Evolutionary conservation across 2,113 vertebrate genomes (phyloP), one percentile per base, ranked within the genome.

Genomic region (Oceanites oceanicus): DNA sequence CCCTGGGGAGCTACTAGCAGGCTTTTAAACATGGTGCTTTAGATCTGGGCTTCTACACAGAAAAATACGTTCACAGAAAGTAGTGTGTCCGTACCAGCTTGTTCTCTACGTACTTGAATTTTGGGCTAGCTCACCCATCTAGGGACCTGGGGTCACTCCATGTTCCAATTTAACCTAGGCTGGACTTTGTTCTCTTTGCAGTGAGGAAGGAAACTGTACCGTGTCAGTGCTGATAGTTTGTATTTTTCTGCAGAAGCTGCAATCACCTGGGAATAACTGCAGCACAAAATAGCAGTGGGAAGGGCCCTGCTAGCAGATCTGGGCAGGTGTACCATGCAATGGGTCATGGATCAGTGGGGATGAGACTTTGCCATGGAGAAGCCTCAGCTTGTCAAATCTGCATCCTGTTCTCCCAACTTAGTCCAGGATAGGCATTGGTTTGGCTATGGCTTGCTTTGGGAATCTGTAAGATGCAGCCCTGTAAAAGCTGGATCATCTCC

Each of bases 301-400:
- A 85, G 23, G 50, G 32, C 25, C 25, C 40, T 77, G 40, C 10
- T 27, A 56, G 56, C n/a, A 78, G 15, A 50, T 9, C 16, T 52
- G 20, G 17, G 19, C 15, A 59, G 27, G 44, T 0, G 1, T 15
- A n/a, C 26, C 34, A 6, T 29, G 10, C 42, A 42, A 6, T 14
- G 14, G 25, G 7, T 56, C 32, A 30, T 7, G 9, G 14, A 8
- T 47, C 50, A 50, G 19, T 38, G 45, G 4, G 27, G 44, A 47
- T 40, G 5, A 56, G 10, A 63, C 16, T 40, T 36, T 40, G 14
- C 21, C 29, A 36, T 6, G 10, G 20, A 32, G 36, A 83, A 90
- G 13, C 13, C 13, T 61, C 0, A 0, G 9, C 13, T 50, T 76
- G 18, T 82, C 30, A 68, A 61, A 76, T 56, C 16, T 12, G 3